A percentile compares a stretch with the other conserved stretches of the same genome.
Evolutionary conservation across 1,140 invertebrate genomes (phyloP).

Genomic region (Acyrthosiphon pisum): DNA sequence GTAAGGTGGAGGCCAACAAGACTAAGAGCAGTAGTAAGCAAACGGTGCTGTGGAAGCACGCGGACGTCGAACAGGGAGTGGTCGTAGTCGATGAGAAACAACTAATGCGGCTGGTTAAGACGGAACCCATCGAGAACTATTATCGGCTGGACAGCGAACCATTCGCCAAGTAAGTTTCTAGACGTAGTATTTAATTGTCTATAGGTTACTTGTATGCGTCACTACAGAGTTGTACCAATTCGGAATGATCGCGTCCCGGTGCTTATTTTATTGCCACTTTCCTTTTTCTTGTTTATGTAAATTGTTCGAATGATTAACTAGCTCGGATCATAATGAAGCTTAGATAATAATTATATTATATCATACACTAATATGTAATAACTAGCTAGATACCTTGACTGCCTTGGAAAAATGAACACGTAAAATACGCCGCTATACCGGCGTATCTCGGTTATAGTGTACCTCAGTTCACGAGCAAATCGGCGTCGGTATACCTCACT

Average conservation of each 20-base stretch:
- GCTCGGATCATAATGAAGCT: not conserved
- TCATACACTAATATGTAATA: not conserved
- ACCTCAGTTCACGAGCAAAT: not conserved
- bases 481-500: no score
- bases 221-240: no score
- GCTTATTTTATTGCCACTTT: no score
- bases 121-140: slow-evolving; percentile 62
- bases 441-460: not conserved
- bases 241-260: no score
- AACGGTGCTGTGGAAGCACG: slow-evolving; percentile 62
- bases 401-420: not conserved
- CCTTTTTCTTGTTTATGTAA: no score
- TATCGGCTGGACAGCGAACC: slow-evolving; percentile 62
- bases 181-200: not conserved
- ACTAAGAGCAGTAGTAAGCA: slow-evolving; percentile 52
- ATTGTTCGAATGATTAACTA: no score
- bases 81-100: slow-evolving; percentile 62
- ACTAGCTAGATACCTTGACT: not conserved
- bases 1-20: slow-evolving; percentile 20
- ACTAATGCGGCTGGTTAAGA: slow-evolving; percentile 62
- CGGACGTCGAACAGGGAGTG: slow-evolving; percentile 62
- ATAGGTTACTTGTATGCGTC: not conserved
- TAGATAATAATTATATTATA: not conserved
- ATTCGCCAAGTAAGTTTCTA: slow-evolving; percentile 62
- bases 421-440: not conserved